Base-by-base conservation (phyloP, 1,140 invertebrate species). In the Lasioglossum albipes region DNA sequence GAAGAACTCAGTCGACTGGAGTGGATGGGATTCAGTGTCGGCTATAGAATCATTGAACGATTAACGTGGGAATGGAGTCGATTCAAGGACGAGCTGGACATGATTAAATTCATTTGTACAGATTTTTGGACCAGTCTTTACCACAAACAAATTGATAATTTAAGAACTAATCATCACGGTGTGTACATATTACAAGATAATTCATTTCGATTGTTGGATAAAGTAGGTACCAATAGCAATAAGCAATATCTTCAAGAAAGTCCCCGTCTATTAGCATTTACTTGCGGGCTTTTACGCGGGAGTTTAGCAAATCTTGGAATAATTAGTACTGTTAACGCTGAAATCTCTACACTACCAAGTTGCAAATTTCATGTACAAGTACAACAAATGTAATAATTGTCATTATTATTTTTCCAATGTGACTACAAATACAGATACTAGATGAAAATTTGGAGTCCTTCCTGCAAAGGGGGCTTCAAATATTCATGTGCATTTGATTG, bases 141-240 rank as follows among this genome's bases (percentile, higher is more conserved):
- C 92, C 99, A 99, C 89, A 99, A 99, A 92, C 98, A 99, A 94
- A 98, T 99, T 76, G 99, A 99, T 91, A 99, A 99, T 93, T 94
- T 99, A n/a, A 94, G 98, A 85, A 99, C 99, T 20, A 99, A 99
- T 94, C 98, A 99, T 93, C 98, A 99, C 92, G 99, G 99, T 10
- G 97, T 99, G 42, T 99, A 99, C 94, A 98, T 99, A 42, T 94
- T 99, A n/a, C 98, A 99, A 93, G 99, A 99, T 90, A 99, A 99
- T 93, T 95, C 95, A 76, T 99, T 99, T 91, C 94, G 97, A 78
- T 97, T 99, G 90, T 93, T 99, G 0, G 96, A 96, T 59, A 97
- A 96, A 89, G 96, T 99, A 41, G 92, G 91, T 20, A 88, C 85
- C 71, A 98, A 97, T 22, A 96, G 95, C 87, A 96, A 96, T 42